Evolutionary conservation across 2,113 vertebrate genomes (phyloP).

Genomic region (Mormoops blainvillei): DNA sequence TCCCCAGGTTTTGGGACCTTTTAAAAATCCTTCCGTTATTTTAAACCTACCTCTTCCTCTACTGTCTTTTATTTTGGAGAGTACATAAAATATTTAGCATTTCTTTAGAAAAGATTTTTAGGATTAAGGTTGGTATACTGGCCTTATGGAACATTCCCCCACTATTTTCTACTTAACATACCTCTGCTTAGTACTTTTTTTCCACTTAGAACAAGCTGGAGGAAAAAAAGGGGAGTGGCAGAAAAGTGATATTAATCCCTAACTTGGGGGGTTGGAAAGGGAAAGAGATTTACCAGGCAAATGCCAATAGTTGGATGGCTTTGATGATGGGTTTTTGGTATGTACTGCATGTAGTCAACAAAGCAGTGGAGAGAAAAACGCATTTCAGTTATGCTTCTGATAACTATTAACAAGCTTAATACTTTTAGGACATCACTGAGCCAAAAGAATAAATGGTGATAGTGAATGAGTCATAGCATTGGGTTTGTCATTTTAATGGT

Average conservation of each 20-base stretch:
- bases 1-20: background rate
- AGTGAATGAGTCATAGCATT: background rate
- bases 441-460: background rate
- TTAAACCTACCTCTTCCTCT: background rate
- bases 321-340: background rate
- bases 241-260: background rate
- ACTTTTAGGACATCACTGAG: background rate
- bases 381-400: background rate
- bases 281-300: background rate
- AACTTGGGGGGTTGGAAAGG: background rate
- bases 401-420: background rate
- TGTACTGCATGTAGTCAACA: background rate
- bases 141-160: background rate
- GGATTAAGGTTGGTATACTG: background rate
- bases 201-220: background rate
- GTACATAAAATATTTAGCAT: background rate
- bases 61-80: background rate
- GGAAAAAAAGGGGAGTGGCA: background rate
- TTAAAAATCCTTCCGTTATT: background rate
- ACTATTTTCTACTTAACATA: background rate
- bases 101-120: background rate
- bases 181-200: background rate
- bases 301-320: background rate
- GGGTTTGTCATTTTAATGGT: conserved; percentile 9
- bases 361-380: background rate